Base-by-base conservation (phyloP, 2,797 vertebrate species). In the Cottoperca gobio region DNA sequence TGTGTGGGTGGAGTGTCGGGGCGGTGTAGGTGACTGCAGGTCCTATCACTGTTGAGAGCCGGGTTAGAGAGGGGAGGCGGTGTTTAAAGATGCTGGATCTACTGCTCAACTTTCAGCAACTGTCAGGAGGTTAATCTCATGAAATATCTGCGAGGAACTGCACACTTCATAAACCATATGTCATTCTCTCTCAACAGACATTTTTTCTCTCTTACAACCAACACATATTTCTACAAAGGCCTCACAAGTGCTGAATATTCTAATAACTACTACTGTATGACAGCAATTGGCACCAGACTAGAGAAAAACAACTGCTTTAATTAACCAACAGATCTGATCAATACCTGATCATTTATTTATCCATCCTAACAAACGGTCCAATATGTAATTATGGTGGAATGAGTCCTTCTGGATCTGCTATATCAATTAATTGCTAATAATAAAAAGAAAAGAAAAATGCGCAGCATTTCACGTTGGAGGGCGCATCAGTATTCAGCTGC, bases 401-500 rank as follows among this genome's bases (percentile, higher is more conserved):
- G 21, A 63, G 21, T 37, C 39, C 54, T 61, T 78, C 23, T 57
- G 54, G 60, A 71, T 76, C 14, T 70, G 65, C 63, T 77, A 13
- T 19, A 37, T 79, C 39, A 84, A 86, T 80, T 75, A 79, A 80
- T 76, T 45, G 45, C 33, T 60, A 67, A 80, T 78, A 79, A 76
- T 13, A 59, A 89, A 84, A 58, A 40, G 52, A 42, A 35, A 37
- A 12, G 52, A 31, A 23, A 67, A 43, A 57, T 6, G 23, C 54
- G 42, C 26, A 37, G 65, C 54, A 52, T n/a, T n/a, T n/a, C n/a
- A n/a, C n/a, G 60, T 64, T n/a, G 39, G 55, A 65, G 67, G 66
- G 33, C 39, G 72, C 70, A 91, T 90, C 82, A 85, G 73, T 90
- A 88, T 90, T 89, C 89, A 64, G 72, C 72, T 66, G 66, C 67